Conservation (phyloP, 2,113 vertebrate genomes). For the Epinephelus cyanopodus region DNA sequence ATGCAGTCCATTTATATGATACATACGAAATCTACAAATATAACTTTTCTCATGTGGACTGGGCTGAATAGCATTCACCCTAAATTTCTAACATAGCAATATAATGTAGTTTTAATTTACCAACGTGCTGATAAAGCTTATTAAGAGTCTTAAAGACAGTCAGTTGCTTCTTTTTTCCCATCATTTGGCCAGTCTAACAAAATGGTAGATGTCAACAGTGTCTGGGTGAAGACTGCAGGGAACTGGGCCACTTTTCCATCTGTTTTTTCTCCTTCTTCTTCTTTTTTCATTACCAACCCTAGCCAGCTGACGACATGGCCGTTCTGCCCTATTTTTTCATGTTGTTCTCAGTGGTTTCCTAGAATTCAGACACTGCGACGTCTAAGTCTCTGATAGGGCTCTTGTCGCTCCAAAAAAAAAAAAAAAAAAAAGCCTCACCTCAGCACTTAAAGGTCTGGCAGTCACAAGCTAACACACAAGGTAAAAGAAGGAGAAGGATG, state of each 20-base stretch:
- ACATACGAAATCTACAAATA: too few relatives aligned
- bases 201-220: conserved; percentile 6
- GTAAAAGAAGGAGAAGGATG: neutral
- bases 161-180: neutral
- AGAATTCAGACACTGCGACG: conserved; percentile 1
- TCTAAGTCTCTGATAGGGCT: conserved; percentile 11
- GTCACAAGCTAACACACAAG: neutral
- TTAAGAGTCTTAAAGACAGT: neutral
- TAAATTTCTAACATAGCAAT: neutral
- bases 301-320: conserved; percentile 42
- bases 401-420: neutral
- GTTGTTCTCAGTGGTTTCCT: conserved; percentile 1
- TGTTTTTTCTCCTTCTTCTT: neutral
- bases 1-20: too few relatives aligned
- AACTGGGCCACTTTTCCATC: conserved; percentile 18
- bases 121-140: neutral
- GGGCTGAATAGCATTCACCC: neutral
- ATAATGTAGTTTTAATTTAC: too few relatives aligned
- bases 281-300: neutral
- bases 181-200: neutral
- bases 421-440: neutral
- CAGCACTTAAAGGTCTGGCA: neutral
- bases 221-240: conserved; percentile 6
- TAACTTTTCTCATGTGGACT: too few relatives aligned
- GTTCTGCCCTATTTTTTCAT: conserved; percentile 25